A percentile compares a stretch with the other conserved stretches of the same genome.
Evolutionary conservation across 2,113 vertebrate species (phyloP).

Genomic region (Tinamus guttatus): DNA sequence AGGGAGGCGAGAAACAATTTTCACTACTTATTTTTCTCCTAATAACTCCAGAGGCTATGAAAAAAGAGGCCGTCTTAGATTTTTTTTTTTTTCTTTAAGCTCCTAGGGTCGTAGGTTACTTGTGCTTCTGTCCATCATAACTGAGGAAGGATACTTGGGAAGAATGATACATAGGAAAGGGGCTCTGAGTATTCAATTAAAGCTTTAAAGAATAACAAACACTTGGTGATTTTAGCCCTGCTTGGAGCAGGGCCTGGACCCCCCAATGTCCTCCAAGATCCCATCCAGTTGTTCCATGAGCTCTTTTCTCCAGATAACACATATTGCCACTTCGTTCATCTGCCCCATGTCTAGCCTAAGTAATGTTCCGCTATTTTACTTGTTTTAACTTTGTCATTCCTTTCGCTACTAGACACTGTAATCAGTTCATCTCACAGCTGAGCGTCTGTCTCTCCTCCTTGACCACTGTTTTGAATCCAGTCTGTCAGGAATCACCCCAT

Average conservation of each 20-base stretch:
- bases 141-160: neutral
- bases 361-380: neutral
- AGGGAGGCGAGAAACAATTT: neutral
- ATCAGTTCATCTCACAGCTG: neutral
- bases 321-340: neutral
- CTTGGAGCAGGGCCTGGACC: neutral
- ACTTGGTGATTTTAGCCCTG: neutral
- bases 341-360: neutral
- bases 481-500: neutral
- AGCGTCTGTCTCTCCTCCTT: neutral
- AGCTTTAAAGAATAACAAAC: neutral
- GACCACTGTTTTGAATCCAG: neutral
- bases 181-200: neutral
- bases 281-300: neutral
- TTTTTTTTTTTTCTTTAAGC: neutral
- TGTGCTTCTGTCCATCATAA: neutral
- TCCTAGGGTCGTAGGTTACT: neutral
- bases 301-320: neutral
- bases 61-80: neutral
- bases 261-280: neutral
- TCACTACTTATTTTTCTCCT: neutral
- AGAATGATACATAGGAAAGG: neutral
- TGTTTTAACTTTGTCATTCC: neutral
- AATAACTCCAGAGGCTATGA: neutral
- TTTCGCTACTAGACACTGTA: neutral